These are phyloP conservation scores for Hydra vulgaris DNA, from an alignment of 30 jellyfish, hydroid and myxozoan genomes.

Conservation along the genomic window DNA sequence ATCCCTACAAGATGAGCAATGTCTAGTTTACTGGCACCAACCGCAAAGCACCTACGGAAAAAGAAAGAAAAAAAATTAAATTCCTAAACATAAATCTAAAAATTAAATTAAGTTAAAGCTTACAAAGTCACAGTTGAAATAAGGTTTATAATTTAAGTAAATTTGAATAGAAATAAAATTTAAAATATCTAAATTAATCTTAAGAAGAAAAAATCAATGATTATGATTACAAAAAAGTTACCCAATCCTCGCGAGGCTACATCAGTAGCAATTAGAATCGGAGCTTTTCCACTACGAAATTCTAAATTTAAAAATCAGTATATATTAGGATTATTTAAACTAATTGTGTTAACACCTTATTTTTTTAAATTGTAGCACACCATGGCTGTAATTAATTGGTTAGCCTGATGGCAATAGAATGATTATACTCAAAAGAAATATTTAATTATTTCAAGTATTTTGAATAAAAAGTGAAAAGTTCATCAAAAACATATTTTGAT, in stretches of 20 bases:
- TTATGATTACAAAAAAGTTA: slow-evolving; percentile 5
- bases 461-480: too few relatives aligned
- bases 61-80: not conserved
- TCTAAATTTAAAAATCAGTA: slow-evolving; percentile 25
- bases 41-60: slow-evolving; percentile 21
- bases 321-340: too few relatives aligned
- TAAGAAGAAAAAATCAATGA: too few relatives aligned
- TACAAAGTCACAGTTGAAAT: too few relatives aligned
- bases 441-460: too few relatives aligned
- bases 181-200: not conserved
- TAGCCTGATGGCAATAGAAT: too few relatives aligned
- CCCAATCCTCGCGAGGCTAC: slow-evolving; percentile 99
- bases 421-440: too few relatives aligned
- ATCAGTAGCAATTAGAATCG: slow-evolving; percentile 90
- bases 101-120: too few relatives aligned
- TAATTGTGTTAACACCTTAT: too few relatives aligned
- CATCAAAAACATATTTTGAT: too few relatives aligned
- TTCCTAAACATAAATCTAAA: not conserved
- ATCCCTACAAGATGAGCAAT: slow-evolving; percentile 21
- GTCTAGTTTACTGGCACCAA: slow-evolving; percentile 25
- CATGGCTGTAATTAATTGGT: too few relatives aligned
- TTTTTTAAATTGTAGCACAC: not conserved
- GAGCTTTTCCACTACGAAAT: slow-evolving; percentile 83
- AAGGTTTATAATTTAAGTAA: too few relatives aligned
- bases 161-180: not conserved